phyloP scores from a whole-genome alignment of 2,113 vertebrate species.

The Engraulis encrasicolus region DNA sequence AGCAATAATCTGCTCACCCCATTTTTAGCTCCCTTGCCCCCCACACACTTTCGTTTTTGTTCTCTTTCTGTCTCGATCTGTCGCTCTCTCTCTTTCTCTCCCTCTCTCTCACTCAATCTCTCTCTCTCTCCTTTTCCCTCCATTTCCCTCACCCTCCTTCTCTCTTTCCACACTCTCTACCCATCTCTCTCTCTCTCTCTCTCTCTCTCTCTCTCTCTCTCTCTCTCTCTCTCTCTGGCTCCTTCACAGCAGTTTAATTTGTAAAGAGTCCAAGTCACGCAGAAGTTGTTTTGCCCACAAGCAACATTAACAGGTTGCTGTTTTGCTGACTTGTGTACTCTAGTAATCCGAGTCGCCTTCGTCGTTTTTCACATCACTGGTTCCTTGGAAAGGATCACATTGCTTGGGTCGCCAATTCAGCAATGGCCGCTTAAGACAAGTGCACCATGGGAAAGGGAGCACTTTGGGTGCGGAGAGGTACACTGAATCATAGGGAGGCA shows the following conservation, averaged over 20 bases:
- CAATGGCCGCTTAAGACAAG: background rate
- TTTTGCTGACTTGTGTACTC: background rate
- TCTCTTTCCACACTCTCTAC: background rate
- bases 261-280: constrained; percentile 1
- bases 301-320: constrained; percentile 15
- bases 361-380: background rate
- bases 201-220: background rate
- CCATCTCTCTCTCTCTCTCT: background rate
- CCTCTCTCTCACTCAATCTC: background rate
- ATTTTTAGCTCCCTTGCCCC: background rate
- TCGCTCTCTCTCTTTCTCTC: background rate
- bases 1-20: background rate
- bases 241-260: background rate
- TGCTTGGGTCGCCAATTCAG: background rate
- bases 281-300: constrained; percentile 1
- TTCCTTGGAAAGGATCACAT: background rate
- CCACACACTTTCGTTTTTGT: background rate
- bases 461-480: too few relatives aligned
- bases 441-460: background rate
- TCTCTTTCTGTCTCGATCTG: background rate
- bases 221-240: background rate
- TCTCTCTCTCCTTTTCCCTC: background rate
- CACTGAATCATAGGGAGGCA: too few relatives aligned
- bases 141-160: background rate
- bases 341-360: background rate